phyloP scores from a whole-genome alignment of 2,888 invertebrate species.

The Masnerella sp. region DNA sequence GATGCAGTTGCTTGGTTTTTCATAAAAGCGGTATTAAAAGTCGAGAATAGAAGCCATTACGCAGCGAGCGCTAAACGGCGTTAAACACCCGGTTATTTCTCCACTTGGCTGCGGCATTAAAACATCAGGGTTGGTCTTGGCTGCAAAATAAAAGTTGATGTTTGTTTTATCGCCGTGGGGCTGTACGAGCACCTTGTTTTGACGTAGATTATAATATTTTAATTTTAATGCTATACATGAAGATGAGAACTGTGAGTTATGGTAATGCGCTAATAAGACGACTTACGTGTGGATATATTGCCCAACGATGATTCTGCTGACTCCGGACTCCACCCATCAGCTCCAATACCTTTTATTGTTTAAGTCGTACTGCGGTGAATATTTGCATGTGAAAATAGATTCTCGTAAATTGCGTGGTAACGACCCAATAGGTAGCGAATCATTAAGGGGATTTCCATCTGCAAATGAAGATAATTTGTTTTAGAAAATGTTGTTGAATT shows the following conservation, averaged over 20 bases:
- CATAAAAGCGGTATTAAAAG: slow-evolving; percentile 13
- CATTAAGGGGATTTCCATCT: neutral
- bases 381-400: slow-evolving; percentile 31
- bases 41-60: slow-evolving; percentile 45
- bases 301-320: slow-evolving; percentile 31
- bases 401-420: slow-evolving; percentile 10
- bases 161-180: slow-evolving; percentile 13
- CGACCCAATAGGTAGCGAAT: neutral
- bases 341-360: slow-evolving; percentile 32
- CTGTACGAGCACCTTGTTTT: slow-evolving; percentile 2
- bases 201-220: slow-evolving; percentile 13
- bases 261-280: slow-evolving; percentile 34
- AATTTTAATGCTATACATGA: slow-evolving; percentile 17
- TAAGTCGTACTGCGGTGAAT: slow-evolving; percentile 10
- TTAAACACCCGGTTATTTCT: slow-evolving; percentile 18
- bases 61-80: slow-evolving; percentile 29
- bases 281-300: slow-evolving; percentile 26
- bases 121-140: slow-evolving; percentile 20
- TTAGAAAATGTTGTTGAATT: no score
- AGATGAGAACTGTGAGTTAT: slow-evolving; percentile 31
- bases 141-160: slow-evolving; percentile 2
- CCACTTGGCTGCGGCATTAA: slow-evolving; percentile 10
- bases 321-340: slow-evolving; percentile 38
- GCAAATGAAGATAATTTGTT: no score
- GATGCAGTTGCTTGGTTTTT: neutral